Evolutionary conservation across 2,113 vertebrate species (phyloP), one percentile per base, ranked within the genome.

Genomic region (Mesitornis unicolor): DNA sequence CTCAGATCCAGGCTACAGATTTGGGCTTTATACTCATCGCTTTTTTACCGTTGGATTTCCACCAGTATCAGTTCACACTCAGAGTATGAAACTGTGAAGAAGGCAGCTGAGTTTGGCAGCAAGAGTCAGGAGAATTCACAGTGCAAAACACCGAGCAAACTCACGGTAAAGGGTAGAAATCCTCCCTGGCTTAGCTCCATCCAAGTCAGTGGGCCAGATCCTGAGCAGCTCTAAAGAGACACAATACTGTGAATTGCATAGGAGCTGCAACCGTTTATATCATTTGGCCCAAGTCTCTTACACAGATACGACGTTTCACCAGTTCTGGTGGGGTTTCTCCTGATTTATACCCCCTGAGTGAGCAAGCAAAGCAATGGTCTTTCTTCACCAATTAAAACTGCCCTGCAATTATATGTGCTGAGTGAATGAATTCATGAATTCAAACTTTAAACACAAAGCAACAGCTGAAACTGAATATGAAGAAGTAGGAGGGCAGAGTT

Each of bases 41-140:
- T 95, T 87, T 85, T 95, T 90, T 90, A 95, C 93, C 92, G 93
- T 94, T 95, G 96, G 96, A 96, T 93, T 96, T 94, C 90, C 95
- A 97, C 93, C 95, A 96, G 89, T 95, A 92, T 94, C 84, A 79
- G 90, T 90, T 93, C 96, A 94, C 92, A 93, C 95, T 93, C 84
- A 8, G 92, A 63, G 48, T 74, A 92, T 0, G 64, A 95, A 96
- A 90, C 93, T 92, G 96, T 92, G 96, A 97, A 96, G 90, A 64
- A 75, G 69, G 65, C 93, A 97, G 82, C 80, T 4, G 73, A 84
- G 84, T 82, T 96, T 96, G 95, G 93, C 96, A 96, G 92, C 86
- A 64, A 54, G 64, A 94, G 51, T 78, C 83, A 48, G 93, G 93
- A 91, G 93, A 84, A 96, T 90, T 96, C 67, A 43, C 85, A 90